phyloP scores from a whole-genome alignment of 1,140 invertebrate species.

The Rhagoletis zephyria region DNA sequence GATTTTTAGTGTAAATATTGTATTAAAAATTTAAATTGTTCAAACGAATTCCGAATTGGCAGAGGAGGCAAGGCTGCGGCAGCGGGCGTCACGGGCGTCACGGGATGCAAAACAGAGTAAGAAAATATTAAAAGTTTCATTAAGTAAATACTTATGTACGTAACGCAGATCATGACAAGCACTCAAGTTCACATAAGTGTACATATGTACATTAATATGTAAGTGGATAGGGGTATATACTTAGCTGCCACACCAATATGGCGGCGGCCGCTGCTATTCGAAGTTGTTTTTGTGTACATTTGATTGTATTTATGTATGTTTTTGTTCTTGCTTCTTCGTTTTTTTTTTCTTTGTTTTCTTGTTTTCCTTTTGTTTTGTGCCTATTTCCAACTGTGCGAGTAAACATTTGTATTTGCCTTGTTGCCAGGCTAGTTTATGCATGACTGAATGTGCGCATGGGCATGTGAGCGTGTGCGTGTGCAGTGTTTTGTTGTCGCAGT shows the following conservation, averaged over 20 bases:
- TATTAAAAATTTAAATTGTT: conserved; percentile 28
- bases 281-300: background rate
- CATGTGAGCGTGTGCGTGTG: background rate
- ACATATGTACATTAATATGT: too few species aligned
- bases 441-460: background rate
- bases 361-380: conserved; percentile 38
- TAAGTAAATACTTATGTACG: conserved; percentile 11
- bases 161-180: background rate
- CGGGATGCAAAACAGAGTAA: conserved; percentile 2
- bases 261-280: background rate
- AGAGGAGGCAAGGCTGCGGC: too few species aligned
- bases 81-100: background rate
- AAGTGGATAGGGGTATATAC: background rate
- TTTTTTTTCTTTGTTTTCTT: background rate
- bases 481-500: background rate
- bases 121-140: conserved; percentile 51
- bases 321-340: background rate
- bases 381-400: conserved; percentile 18
- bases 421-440: conserved; percentile 6
- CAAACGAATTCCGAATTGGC: conserved; percentile 2
- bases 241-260: conserved; percentile 1
- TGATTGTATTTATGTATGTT: background rate
- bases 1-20: conserved; percentile 50
- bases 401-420: conserved; percentile 48
- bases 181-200: background rate